A percentile compares a stretch with the other conserved stretches of the same genome.
These are phyloP conservation scores for Cairina moschata DNA, from an alignment of 2,113 vertebrate genomes.

Conservation along the genomic window DNA sequence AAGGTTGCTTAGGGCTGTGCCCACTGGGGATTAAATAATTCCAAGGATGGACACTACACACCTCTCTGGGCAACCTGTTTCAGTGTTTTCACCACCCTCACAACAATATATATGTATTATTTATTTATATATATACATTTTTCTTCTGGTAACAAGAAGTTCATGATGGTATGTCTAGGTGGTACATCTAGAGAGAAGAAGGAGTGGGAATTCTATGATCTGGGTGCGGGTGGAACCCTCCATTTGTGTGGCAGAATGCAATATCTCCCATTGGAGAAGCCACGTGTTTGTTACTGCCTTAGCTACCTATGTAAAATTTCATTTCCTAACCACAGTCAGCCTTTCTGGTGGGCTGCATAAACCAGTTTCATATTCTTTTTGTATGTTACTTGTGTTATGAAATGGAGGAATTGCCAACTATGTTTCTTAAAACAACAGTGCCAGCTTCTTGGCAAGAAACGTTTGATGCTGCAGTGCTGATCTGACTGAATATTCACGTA, in stretches of 20 bases:
- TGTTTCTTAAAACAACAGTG: neutral
- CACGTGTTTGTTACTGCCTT: neutral
- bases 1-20: neutral
- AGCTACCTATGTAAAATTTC: neutral
- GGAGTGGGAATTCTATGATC: neutral
- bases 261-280: neutral
- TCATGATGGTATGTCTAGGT: neutral
- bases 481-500: neutral
- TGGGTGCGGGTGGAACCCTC: neutral
- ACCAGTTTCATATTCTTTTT: neutral
- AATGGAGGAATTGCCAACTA: neutral
- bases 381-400: neutral
- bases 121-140: neutral
- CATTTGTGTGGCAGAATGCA: neutral
- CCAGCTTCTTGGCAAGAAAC: neutral
- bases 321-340: neutral
- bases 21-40: neutral
- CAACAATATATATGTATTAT: neutral
- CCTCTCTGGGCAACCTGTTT: neutral
- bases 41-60: neutral
- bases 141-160: neutral
- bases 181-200: neutral
- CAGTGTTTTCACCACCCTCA: neutral
- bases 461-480: fast-evolving
- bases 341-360: neutral